A percentile compares a stretch with the other conserved stretches of the same genome.
Conservation (phyloP, 2,888 invertebrate species). For the Caenorhabditis sp. region DNA sequence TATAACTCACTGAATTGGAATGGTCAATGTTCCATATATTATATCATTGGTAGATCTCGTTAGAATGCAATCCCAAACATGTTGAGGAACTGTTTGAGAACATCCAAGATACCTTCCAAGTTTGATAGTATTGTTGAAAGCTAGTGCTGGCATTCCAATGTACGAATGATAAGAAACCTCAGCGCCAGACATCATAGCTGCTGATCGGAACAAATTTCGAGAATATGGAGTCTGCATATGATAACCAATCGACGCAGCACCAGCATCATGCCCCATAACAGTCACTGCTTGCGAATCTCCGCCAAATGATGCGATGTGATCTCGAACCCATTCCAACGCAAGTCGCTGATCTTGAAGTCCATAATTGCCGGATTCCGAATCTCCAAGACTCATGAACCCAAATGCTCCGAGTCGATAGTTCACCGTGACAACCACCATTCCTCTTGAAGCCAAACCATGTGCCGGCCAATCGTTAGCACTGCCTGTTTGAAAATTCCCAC, state of each 20-base stretch:
- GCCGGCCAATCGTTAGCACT: conserved; percentile 74
- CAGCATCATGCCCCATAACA: conserved; percentile 82
- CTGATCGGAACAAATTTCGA: conserved; percentile 65
- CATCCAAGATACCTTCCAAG: conserved; percentile 69
- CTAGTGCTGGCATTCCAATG: conserved; percentile 67
- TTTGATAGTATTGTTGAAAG: conserved; percentile 70
- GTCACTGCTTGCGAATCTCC: conserved; percentile 84
- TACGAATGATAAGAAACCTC: conserved; percentile 70
- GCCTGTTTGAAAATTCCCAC: conserved; percentile 74
- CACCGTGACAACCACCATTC: conserved; percentile 75
- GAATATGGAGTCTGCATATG: conserved; percentile 73
- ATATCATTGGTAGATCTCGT: conserved; percentile 67
- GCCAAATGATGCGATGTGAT: conserved; percentile 82
- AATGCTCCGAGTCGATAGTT: conserved; percentile 75
- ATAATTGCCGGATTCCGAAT: conserved; percentile 74
- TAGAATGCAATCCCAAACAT: conserved; percentile 67
- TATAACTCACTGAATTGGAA: conserved; percentile 39
- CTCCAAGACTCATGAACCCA: conserved; percentile 74
- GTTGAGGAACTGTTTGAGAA: conserved; percentile 49
- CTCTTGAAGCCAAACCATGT: conserved; percentile 74
- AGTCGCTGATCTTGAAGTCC: conserved; percentile 74
- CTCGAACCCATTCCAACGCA: conserved; percentile 75
- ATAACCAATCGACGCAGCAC: conserved; percentile 73
- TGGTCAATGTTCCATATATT: conserved; percentile 49
- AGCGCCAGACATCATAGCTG: conserved; percentile 67